Evolutionary conservation across 2,113 vertebrate species (phyloP), one percentile per base, ranked within the genome.

Genomic region (Pyxicephalus adspersus): DNA sequence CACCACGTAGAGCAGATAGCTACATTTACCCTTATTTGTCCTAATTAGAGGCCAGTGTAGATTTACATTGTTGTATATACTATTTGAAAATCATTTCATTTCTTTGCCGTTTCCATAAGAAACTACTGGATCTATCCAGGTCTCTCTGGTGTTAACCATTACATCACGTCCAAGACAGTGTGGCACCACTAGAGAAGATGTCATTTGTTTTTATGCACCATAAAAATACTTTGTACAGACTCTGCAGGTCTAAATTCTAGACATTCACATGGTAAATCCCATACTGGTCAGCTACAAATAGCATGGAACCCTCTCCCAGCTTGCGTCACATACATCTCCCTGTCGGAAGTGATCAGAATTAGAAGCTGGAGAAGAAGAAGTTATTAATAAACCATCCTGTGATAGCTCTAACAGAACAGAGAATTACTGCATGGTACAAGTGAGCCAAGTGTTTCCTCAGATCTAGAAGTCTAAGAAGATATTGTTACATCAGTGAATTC

Each of bases 171-270:
- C 60, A 54, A 77, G 75, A 77, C 75, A 22, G 17, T 29, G 61
- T 54, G 75, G 75, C 75, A 65, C 75, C 75, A 31, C 61, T 77
- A 31, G 54, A 31, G 38, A 77, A 64, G 13, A 66, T 38, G 50
- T 55, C 9, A 57, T 60, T 52, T 75, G 72, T 58, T 75, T 75
- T 8, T 58, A 29, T 38, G 18, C 23, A 57, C 34, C 60, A 74
- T 75, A 75, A 82, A 82, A 82, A 82, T 82, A 82, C 80, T 82
- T 73, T 82, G 28, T 75, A 73, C 80, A 50, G 64, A 19, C 70
- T 74, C 28, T 26, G 70, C 71, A 67, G 58, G 80, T 75, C 71
- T 75, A 63, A 54, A 73, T 63, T 81, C 61, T 65, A 64, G 68
- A 57, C 50, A 31, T 65, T 82, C 61, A 65, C 63, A 66, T 65